Percentiles rank a stretch among this genome's conserved stretches.
Evolutionary conservation across 2,797 vertebrate genomes (phyloP).

Genomic region (Coracias cyanogaster): DNA sequence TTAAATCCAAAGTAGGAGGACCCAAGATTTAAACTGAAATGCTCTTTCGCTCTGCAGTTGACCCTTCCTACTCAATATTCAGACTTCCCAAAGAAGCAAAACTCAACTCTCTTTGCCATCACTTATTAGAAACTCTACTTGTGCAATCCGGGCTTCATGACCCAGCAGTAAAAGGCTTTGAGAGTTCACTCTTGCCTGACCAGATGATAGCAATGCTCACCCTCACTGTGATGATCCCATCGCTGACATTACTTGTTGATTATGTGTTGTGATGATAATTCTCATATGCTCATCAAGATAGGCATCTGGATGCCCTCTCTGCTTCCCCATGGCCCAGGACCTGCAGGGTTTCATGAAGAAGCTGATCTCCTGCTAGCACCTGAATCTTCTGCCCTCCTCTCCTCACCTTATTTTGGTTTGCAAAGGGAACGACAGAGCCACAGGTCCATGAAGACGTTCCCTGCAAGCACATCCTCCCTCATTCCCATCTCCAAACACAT

Average conservation of each 20-base stretch:
- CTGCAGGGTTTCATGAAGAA: not conserved
- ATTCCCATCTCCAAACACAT: not conserved
- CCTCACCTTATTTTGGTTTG: not conserved
- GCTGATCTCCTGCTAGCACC: not conserved
- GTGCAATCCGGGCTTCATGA: not conserved
- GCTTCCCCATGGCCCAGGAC: not conserved
- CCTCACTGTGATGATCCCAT: rapidly evolving
- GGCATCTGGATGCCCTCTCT: not conserved
- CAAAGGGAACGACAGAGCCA: not conserved
- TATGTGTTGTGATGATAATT: not conserved
- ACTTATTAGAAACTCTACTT: not conserved
- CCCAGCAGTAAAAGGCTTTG: not conserved
- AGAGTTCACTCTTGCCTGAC: not conserved
- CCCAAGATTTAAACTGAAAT: not conserved
- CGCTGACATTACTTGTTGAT: rapidly evolving
- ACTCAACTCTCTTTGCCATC: not conserved
- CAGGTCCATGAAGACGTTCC: not conserved
- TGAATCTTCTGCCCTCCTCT: not conserved
- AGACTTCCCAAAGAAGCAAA: not conserved
- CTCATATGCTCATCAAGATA: not conserved
- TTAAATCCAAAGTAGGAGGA: not conserved
- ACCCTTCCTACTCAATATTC: not conserved
- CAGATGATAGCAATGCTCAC: not conserved
- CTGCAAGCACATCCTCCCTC: not conserved
- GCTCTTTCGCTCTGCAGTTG: not conserved